Conservation (phyloP, 2,113 vertebrate genomes). For the Tachysurus fulvidraco region DNA sequence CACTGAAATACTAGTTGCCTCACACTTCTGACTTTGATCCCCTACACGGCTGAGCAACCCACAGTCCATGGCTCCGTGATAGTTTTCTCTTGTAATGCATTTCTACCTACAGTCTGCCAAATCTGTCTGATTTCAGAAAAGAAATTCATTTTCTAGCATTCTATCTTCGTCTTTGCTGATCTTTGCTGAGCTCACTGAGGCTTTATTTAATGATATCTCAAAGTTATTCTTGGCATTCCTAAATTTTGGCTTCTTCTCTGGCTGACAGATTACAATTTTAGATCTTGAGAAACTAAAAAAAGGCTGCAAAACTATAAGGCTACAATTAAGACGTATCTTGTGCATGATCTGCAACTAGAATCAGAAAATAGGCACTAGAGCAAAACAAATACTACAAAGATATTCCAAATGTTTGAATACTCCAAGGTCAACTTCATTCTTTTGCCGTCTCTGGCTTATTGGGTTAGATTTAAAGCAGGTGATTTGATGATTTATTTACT, state of each 20-base stretch:
- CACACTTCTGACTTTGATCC: not conserved
- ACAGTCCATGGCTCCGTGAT: not conserved
- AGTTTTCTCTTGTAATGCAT: conserved; percentile 6
- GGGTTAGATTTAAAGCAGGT: not conserved
- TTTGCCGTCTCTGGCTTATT: not conserved
- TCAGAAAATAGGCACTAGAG: not conserved
- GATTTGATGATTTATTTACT: not conserved
- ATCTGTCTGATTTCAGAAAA: not conserved
- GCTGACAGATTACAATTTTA: not conserved
- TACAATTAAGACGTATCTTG: not conserved
- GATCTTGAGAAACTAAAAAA: conserved; percentile 1
- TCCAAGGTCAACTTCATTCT: not conserved
- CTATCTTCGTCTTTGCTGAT: not conserved
- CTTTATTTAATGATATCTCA: not conserved
- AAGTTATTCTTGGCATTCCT: not conserved
- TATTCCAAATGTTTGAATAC: not conserved
- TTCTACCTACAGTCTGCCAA: conserved; percentile 5
- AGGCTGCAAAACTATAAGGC: not conserved
- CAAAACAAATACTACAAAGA: not conserved
- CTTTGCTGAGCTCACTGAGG: not conserved
- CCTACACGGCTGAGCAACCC: not conserved
- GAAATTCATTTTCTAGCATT: not conserved
- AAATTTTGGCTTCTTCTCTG: not conserved
- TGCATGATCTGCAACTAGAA: not conserved
- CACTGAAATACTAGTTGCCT: not conserved